Percentiles rank a stretch among this genome's conserved stretches.
phyloP scores from a whole-genome alignment of 2,888 invertebrate genomes.

The Luffia ferchaultella region DNA sequence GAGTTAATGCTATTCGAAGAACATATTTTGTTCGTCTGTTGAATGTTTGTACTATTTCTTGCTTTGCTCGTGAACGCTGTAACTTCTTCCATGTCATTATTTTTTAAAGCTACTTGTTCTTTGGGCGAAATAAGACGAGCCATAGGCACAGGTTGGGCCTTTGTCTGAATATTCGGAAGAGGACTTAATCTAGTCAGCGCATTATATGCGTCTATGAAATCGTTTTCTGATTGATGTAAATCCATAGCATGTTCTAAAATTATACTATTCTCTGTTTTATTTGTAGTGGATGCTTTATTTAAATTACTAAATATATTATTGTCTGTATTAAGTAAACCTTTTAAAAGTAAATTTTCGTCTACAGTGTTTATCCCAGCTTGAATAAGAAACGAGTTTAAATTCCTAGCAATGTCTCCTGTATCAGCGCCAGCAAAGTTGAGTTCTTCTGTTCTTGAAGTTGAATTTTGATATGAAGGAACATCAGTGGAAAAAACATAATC shows the following conservation, averaged over 20 bases:
- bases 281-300: background rate
- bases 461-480: background rate
- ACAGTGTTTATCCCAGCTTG: constrained; percentile 38
- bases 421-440: background rate
- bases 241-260: constrained; percentile 22
- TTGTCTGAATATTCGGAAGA: constrained; percentile 32
- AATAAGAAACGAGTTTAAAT: constrained; percentile 35
- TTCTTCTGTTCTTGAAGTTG: background rate
- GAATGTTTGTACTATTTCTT: background rate
- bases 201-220: constrained; percentile 57
- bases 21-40: background rate
- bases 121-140: background rate
- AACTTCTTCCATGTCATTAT: constrained; percentile 10
- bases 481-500: background rate
- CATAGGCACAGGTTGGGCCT: too few species aligned
- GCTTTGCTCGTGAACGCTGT: background rate
- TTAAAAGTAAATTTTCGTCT: constrained; percentile 37
- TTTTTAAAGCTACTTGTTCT: constrained; percentile 7
- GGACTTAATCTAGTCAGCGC: constrained; percentile 49
- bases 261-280: background rate
- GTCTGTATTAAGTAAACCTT: constrained; percentile 25
- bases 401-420: constrained; percentile 32
- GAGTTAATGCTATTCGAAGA: background rate
- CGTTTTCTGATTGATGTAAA: constrained; percentile 50
- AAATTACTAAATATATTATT: background rate